Evolutionary conservation across 2,113 vertebrate species (phyloP), one percentile per base, ranked within the genome.

Genomic region (Equus quagga): DNA sequence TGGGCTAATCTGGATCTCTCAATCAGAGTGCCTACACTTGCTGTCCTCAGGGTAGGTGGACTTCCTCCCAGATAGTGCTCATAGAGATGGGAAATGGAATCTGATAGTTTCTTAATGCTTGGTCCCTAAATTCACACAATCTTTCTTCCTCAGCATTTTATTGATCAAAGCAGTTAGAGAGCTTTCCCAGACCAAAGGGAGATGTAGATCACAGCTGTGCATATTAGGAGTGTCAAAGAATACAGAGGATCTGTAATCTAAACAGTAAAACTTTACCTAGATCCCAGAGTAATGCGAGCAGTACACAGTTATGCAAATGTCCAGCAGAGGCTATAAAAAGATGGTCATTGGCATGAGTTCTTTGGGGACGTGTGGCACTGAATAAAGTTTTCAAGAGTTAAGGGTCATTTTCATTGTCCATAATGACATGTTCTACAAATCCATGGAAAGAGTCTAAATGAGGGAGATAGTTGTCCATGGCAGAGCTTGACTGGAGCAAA

Each of bases 1-100:
- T 21, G n/a, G 28, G 6, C 44, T 80, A 4, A 51, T 24, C 13
- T 23, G 17, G 24, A 17, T 19, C 6, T n/a, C 24, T 85, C 41
- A 17, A 0, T 64, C 24, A 28, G 33, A 36, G 14, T 7, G 1
- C 23, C 18, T 31, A 8, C 1, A 7, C 31, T 24, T 2, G 18
- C 12, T 80, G 1, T 72, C 56, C 2, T 56, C 56, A 80, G 31
- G 7, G 46, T 51, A 46, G 6, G 23, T 44, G n/a, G 82, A 28
- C 65, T 54, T 86, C 41, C 31, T 19, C 26, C 49, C 58, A 67
- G 28, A 13, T 21, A 5, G n/a, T 64, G 31, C 5, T 56, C 31
- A 23, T 3, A 28, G 46, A 75, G 44, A 11, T 2, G 4, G 4
- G 21, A 69, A 51, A 76, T 24, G 21, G 28, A 49, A 33, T 26